A percentile compares a stretch with the other conserved stretches of the same genome.
Conservation (phyloP, 2,888 invertebrate genomes). For the Spatulosminthurus flaviceps region DNA sequence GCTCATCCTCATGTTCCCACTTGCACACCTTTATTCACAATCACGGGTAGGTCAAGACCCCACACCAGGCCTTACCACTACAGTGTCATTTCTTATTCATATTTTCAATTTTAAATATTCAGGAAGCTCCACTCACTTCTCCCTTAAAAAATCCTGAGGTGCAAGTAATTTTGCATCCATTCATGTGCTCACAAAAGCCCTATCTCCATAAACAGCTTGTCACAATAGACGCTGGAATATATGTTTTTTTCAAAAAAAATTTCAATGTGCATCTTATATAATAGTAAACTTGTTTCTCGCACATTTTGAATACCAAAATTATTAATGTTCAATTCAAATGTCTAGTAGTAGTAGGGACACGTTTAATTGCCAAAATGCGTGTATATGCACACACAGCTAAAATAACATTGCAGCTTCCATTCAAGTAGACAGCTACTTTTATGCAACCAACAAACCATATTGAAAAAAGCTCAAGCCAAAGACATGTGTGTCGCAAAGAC, state of each 20-base stretch:
- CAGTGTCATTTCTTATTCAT: not conserved
- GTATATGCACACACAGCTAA: constrained; percentile 29
- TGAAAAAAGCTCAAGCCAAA: too few relatives aligned
- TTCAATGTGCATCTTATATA: not conserved
- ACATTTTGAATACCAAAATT: constrained; percentile 1
- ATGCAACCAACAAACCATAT: too few relatives aligned
- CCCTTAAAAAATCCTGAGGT: too few relatives aligned
- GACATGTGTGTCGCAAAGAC: too few relatives aligned
- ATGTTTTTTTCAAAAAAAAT: constrained; percentile 1
- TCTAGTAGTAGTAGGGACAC: too few relatives aligned
- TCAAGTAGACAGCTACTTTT: constrained; percentile 8
- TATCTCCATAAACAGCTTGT: too few relatives aligned
- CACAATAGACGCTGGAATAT: too few relatives aligned
- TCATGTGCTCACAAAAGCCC: too few relatives aligned
- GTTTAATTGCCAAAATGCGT: constrained; percentile 24
- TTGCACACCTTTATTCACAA: constrained; percentile 12
- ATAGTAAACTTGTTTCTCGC: not conserved
- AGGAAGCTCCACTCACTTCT: too few relatives aligned
- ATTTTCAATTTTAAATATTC: not conserved
- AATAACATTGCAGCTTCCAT: constrained; percentile 27
- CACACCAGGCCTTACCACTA: not conserved
- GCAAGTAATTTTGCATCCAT: too few relatives aligned
- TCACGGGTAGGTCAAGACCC: constrained; percentile 18
- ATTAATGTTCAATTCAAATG: constrained; percentile 1
- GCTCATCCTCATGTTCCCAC: not conserved